These are phyloP conservation scores for Procambarus clarkii DNA, from an alignment of 1,140 invertebrate genomes.

Conservation along the genomic window DNA sequence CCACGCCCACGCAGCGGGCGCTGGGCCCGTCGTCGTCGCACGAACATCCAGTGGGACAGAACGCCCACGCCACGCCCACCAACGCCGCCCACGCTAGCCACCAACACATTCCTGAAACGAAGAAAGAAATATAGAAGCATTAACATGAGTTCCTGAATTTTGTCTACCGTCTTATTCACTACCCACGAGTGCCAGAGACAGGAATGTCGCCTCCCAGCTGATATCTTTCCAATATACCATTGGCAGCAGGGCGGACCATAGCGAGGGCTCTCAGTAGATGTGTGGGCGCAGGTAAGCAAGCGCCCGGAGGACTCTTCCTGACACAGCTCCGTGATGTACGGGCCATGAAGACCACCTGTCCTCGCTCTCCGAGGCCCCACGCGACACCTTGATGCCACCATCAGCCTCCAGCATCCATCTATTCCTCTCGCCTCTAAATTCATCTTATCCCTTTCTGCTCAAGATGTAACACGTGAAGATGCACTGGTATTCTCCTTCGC, in stretches of 20 bases:
- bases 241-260: neutral
- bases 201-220: neutral
- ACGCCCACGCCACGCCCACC: constrained; percentile 75
- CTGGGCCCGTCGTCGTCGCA: constrained; percentile 87
- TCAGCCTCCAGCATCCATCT: too few species aligned
- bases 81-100: constrained; percentile 47
- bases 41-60: constrained; percentile 87
- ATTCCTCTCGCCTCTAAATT: too few species aligned
- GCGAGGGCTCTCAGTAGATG: neutral
- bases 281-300: neutral
- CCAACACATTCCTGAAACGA: constrained; percentile 37
- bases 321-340: neutral
- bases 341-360: neutral
- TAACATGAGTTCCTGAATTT: neutral
- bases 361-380: too few species aligned
- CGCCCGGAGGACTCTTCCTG: neutral
- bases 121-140: neutral
- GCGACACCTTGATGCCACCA: too few species aligned
- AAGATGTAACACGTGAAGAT: too few species aligned
- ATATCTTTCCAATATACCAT: neutral
- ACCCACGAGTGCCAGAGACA: neutral
- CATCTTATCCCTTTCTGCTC: too few species aligned
- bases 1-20: constrained; percentile 85
- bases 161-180: neutral
- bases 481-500: too few species aligned